Evolutionary conservation across 2,888 invertebrate species (phyloP), one percentile per base, ranked within the genome.

Genomic region (Coleophora flavipennella): DNA sequence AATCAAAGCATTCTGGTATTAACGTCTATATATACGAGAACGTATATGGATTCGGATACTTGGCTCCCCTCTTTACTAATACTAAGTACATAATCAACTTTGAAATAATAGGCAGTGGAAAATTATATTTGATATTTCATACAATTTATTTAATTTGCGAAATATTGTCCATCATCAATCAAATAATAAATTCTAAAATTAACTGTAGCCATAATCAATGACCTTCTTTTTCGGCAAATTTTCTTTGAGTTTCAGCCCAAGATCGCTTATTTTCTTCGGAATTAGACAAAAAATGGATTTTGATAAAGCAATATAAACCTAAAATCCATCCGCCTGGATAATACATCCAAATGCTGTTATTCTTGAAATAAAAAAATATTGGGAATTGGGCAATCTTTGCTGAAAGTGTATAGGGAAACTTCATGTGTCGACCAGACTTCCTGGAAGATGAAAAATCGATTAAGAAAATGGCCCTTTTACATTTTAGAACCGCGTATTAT

Each of bases 381-480:
- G 96, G 96, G 61, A 95, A 96, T 61, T 93, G 93, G 7, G 89
- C 91, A 4, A 95, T 54, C 78, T 95, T 94, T 0, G 94, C 93
- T 1, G 90, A 76, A 25, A 90, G 66, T 0, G 95, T 95, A 69
- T 95, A 95, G 0, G 96, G 95, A 68, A 80, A 96, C 67, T 91
- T 94, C 95, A 95, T 95, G 36, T 90, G 91, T 42, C 92, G 87
- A 40, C 88, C 87, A 39, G 83, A 77, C 55, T 79, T 78, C 25
- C 83, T 83, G 65, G 38, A 72, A 72, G 31, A 20, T 33, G 25
- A 39, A 43, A 6, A 20, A 3, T 4, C 6, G 6, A 6, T 3
- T 20, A 20, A 6, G 20, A 4, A 20, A 20, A 4, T n/a, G n/a
- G n/a, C n/a, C n/a, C n/a, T n/a, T n/a, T n/a, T n/a, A n/a, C n/a